phyloP scores from a whole-genome alignment of 2,888 invertebrate species.

The Lacanobia wlatinum region DNA sequence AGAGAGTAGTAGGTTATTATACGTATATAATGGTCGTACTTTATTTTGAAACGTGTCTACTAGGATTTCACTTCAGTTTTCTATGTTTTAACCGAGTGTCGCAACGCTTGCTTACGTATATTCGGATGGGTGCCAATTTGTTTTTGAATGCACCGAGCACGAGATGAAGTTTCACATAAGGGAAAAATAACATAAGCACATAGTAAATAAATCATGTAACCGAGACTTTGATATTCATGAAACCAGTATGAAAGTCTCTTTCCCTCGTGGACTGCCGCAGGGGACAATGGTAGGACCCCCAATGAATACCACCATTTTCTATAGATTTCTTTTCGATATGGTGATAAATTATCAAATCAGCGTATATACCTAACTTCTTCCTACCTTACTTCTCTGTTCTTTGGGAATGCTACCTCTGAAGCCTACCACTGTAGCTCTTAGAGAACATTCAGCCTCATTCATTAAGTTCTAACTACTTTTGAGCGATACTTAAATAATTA shows the following conservation, averaged over 20 bases:
- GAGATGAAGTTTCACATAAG: conserved; percentile 3
- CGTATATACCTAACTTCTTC: not conserved
- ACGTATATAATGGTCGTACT: not conserved
- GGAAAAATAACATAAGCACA: not conserved
- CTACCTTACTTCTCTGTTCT: no score
- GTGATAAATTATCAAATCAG: not conserved
- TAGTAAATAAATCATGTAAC: not conserved
- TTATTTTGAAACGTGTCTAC: not conserved
- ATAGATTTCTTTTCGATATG: not conserved
- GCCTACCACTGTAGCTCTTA: not conserved
- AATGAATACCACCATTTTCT: not conserved
- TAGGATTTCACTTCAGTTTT: not conserved
- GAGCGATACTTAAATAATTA: not conserved
- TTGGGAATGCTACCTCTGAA: no score
- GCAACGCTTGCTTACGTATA: not conserved
- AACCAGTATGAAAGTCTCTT: no score
- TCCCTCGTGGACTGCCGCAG: not conserved
- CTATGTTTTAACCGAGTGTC: not conserved
- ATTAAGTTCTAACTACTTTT: not conserved
- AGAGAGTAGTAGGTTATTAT: not conserved
- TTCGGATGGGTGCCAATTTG: not conserved
- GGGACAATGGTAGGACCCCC: not conserved
- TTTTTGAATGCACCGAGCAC: not conserved
- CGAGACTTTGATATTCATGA: not conserved
- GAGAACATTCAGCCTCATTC: not conserved